Conservation (phyloP, 1,140 invertebrate genomes). For the Mylabris phalerata region DNA sequence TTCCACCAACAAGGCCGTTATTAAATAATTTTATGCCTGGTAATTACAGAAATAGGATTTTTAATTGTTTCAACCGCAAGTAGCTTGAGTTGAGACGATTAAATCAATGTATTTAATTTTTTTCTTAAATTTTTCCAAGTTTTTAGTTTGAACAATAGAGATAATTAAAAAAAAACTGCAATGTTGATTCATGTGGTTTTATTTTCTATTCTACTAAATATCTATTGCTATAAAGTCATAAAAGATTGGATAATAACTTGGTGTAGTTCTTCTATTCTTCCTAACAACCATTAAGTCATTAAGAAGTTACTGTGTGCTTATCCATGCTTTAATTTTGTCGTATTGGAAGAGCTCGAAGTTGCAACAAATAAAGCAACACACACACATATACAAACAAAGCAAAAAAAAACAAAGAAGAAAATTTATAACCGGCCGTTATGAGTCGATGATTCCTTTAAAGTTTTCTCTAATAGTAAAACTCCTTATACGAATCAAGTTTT, state of each 20-base stretch:
- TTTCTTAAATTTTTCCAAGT: background rate
- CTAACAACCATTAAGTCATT: conserved; percentile 21
- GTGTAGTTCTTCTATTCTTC: too few species aligned
- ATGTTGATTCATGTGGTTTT: too few species aligned
- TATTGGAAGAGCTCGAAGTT: background rate
- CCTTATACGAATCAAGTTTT: too few species aligned
- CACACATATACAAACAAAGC: too few species aligned
- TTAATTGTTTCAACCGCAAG: conserved; percentile 15
- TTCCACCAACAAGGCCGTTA: conserved; percentile 2
- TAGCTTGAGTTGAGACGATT: background rate
- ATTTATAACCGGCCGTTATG: conserved; percentile 18
- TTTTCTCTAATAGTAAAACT: conserved; percentile 6
- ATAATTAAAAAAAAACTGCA: too few species aligned
- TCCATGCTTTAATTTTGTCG: conserved; percentile 20
- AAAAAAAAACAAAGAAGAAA: background rate
- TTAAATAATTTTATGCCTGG: conserved; percentile 13
- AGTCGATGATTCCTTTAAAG: conserved; percentile 13
- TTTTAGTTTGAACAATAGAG: too few species aligned
- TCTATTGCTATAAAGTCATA: too few species aligned
- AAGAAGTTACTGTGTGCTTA: conserved; percentile 19
- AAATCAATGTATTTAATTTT: background rate
- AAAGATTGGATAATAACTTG: too few species aligned
- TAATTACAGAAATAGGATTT: conserved; percentile 16
- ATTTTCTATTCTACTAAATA: too few species aligned
- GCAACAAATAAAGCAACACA: background rate